Base-by-base conservation (phyloP, 1,140 invertebrate species). In the Cydia strobilella region DNA sequence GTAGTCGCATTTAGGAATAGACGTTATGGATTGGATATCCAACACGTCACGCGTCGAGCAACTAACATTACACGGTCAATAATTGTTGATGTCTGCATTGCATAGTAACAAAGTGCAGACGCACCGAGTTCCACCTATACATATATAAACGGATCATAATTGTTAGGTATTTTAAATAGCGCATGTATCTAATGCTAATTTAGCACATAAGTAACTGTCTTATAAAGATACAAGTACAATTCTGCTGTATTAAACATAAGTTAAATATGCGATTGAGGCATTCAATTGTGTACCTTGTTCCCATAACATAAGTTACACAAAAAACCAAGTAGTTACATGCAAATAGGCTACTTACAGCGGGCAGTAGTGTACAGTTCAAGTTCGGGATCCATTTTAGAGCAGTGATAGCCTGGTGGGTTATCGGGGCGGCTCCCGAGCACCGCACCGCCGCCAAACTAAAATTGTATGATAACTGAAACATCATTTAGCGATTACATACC, bases 311-410 rank as follows among this genome's bases (percentile, higher is more conserved):
- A 59, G 54, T 23, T 59, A 9, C 20, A 23, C 0, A 12, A 20
- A 10, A 10, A n/a, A 59, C 18, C 6, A 7, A 20, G 54, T 59
- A 18, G 20, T 23, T 9, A 59, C 15, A 10, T 59, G 20, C 51
- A 20, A 15, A 23, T 59, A 59, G 7, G 20, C 54, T 5, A 59
- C 54, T 10, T 9, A 18, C 48, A 59, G 51, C 54, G 54, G 20
- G 54, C 54, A 59, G 54, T 18, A 54, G 54, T 35, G 63, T 66
- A 13, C 35, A 18, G 65, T 69, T 69, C 65, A 69, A 69, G 65
- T 69, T 69, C 31, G 65, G 35, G 65, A 18, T 69, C 65, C 65
- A 42, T 69, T 69, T 69, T 69, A 69, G 65, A 69, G 25, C 27
- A 3, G 65, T 18, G 65, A 69, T 69, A 69, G 65, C 65, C 63